phyloP scores from a whole-genome alignment of 2,888 invertebrate genomes.

The Nomada fucata region DNA sequence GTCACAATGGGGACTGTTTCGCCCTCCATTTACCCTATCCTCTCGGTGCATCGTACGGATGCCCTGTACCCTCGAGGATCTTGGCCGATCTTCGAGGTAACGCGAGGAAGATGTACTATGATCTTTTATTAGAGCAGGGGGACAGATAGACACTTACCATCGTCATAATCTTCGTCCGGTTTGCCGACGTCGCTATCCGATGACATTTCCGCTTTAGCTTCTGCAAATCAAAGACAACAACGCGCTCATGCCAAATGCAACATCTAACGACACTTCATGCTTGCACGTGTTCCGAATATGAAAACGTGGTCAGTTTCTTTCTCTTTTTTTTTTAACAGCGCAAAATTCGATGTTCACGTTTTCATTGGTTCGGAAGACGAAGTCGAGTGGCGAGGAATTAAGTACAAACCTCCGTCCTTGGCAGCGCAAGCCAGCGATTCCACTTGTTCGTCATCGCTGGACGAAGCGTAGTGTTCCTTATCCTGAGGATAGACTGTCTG shows the following conservation, averaged over 20 bases:
- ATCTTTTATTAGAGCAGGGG: not conserved
- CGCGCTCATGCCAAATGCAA: slow-evolving; percentile 73
- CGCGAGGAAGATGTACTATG: not conserved
- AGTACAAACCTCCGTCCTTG: slow-evolving; percentile 85
- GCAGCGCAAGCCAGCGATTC: slow-evolving; percentile 82
- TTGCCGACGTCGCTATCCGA: slow-evolving; percentile 80
- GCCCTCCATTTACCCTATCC: slow-evolving; percentile 56
- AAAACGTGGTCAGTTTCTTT: not conserved
- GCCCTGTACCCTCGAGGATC: not conserved
- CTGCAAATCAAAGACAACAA: slow-evolving; percentile 71
- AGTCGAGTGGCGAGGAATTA: not conserved
- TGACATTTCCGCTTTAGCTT: slow-evolving; percentile 82
- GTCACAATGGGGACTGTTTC: slow-evolving; percentile 52
- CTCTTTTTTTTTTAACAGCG: not conserved
- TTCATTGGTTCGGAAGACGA: not conserved
- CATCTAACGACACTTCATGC: slow-evolving; percentile 25
- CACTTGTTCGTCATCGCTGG: slow-evolving; percentile 82
- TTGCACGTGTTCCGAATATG: not conserved
- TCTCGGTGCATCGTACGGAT: not conserved
- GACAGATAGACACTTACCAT: slow-evolving; percentile 74
- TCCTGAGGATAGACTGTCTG: slow-evolving; percentile 86
- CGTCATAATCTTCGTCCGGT: slow-evolving; percentile 76
- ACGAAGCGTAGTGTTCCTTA: slow-evolving; percentile 80
- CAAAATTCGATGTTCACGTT: not conserved
- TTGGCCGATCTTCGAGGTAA: not conserved